Conservation (phyloP, 2,888 invertebrate species). For the Litoditis marina region DNA sequence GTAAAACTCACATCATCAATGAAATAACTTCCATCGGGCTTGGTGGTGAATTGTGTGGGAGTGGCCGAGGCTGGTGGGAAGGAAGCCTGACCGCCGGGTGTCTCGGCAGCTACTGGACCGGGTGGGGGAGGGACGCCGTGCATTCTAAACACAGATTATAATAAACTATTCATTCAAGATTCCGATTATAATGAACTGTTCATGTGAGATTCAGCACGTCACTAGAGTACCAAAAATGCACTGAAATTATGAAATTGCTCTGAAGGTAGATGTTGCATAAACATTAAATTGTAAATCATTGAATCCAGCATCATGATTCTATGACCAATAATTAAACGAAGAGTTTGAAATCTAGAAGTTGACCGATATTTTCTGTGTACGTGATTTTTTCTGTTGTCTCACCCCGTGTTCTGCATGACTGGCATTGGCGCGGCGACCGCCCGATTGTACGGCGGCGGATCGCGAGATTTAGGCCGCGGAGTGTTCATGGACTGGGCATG, state of each 20-base stretch:
- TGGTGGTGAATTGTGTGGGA: constrained; percentile 23
- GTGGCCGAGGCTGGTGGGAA: constrained; percentile 44
- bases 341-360: too few relatives aligned
- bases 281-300: too few relatives aligned
- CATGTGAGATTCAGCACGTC: too few relatives aligned
- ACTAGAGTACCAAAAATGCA: too few relatives aligned
- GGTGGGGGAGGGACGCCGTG: constrained; percentile 16
- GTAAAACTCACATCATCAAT: constrained; percentile 6
- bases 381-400: too few relatives aligned
- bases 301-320: too few relatives aligned
- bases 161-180: neutral
- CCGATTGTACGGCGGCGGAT: constrained; percentile 36
- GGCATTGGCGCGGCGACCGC: constrained; percentile 9
- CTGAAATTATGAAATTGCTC: too few relatives aligned
- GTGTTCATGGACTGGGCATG: constrained; percentile 34
- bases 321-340: too few relatives aligned
- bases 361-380: too few relatives aligned
- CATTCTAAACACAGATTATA: neutral
- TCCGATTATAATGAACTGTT: too few relatives aligned
- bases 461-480: constrained; percentile 23
- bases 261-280: too few relatives aligned
- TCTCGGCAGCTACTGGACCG: constrained; percentile 39
- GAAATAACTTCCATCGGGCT: constrained; percentile 2
- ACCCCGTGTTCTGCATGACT: constrained; percentile 1
- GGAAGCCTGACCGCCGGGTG: constrained; percentile 29